Evolutionary conservation across 2,113 vertebrate species (phyloP).

Genomic region (Dolichotis patagonum): DNA sequence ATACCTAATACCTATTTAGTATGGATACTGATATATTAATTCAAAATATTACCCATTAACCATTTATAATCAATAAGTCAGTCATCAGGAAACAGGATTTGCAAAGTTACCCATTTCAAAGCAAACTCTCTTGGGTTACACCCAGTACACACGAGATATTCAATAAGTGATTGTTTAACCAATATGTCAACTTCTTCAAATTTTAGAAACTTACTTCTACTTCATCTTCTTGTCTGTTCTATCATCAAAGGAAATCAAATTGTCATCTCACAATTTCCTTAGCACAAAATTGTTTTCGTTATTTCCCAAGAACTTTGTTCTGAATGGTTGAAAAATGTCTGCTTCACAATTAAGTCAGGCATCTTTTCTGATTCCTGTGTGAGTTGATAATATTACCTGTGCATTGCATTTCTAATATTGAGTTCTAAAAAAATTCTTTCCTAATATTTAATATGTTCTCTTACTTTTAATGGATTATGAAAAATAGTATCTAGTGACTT

Average conservation of each 20-base stretch:
- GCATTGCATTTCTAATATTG: neutral
- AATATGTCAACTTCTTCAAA: neutral
- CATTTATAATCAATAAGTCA: conserved; percentile 1
- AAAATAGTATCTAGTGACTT: conserved; percentile 16
- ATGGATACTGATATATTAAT: neutral
- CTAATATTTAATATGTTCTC: conserved; percentile 9
- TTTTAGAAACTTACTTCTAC: neutral
- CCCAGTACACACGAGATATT: neutral
- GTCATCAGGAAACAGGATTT: neutral
- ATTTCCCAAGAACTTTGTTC: conserved; percentile 30
- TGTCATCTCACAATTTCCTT: neutral
- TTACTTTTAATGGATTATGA: conserved; percentile 10
- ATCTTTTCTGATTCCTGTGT: neutral
- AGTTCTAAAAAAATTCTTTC: neutral
- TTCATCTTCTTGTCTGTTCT: neutral
- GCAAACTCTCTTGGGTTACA: neutral
- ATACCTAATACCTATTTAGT: neutral
- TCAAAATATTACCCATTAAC: neutral
- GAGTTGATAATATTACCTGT: neutral
- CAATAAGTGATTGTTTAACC: neutral
- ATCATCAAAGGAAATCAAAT: conserved; percentile 19
- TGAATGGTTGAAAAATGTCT: conserved; percentile 14
- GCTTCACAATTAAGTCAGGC: neutral
- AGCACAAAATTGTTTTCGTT: conserved; percentile 1
- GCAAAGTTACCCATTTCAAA: neutral